Base-by-base conservation (phyloP, 2,113 vertebrate genomes). In the Gnathonemus echidnorhynchus region DNA sequence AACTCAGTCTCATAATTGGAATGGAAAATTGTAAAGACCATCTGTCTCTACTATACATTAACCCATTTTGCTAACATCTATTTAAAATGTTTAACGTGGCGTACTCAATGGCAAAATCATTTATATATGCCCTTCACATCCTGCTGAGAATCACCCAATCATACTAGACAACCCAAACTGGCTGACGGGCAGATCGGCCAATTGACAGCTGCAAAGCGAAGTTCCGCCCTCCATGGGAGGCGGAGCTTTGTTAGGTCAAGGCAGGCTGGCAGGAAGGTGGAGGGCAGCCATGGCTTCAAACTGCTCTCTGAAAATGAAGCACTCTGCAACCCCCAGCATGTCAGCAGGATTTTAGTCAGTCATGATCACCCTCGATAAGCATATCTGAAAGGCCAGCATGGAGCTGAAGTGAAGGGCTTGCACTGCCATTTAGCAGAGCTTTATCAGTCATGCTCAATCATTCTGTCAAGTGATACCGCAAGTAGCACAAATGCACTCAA, bases 21-120 rank as follows among this genome's bases (percentile, higher is more conserved):
- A 89, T 90, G 66, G 66, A 91, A 89, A 88, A 48, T 90, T 89
- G 39, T 88, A 56, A 11, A 42, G 49, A 39, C 70, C 91, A 90
- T 83, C 85, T 92, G 86, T 62, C 77, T 85, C 45, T 85, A n/a
- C 83, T 27, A 21, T 88, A 39, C 86, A 84, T 88, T 48, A 24
- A 90, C 21, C 27, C 31, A 77, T 89, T 74, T 80, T 9, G 74
- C 13, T 49, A 50, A 80, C n/a, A 24, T 89, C 42, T 89, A 80
- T 50, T 49, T 77, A 77, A 77, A 87, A 87, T 52, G 66, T 66
- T 89, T 46, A 85, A 85, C 7, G 83, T 85, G 83, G 45, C 83
- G 24, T 85, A 10, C 21, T 48, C 83, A 48, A n/a, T 39, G 39
- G 19, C n/a, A 49, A 80, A 89, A 77, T 48, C n/a, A 35, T 74